phyloP scores from a whole-genome alignment of 2,797 vertebrate species.

The Gymnodraco acuticeps region DNA sequence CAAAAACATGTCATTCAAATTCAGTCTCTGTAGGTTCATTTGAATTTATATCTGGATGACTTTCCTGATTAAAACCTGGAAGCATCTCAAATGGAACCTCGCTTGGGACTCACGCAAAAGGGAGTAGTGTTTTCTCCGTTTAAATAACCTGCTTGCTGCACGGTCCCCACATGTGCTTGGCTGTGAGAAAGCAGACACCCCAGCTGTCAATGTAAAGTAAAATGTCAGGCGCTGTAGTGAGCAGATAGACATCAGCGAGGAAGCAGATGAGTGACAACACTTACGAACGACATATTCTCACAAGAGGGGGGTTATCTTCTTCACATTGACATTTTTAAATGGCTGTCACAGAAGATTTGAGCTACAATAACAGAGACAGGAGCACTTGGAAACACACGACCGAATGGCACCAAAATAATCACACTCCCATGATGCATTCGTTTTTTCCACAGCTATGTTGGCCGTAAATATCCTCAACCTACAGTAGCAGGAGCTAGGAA shows the following conservation, averaged over 20 bases:
- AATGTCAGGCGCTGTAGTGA: background rate
- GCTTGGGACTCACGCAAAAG: background rate
- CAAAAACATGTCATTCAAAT: too few relatives aligned
- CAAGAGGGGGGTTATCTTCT: background rate
- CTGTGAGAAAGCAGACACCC: background rate
- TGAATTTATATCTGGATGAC: background rate
- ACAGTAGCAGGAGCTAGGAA: conserved; percentile 35
- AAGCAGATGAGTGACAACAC: background rate
- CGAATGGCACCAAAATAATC: conserved; percentile 4
- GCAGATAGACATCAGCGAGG: background rate
- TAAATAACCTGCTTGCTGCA: background rate
- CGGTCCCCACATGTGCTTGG: background rate
- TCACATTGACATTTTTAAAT: background rate
- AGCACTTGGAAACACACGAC: background rate
- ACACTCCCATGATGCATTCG: background rate
- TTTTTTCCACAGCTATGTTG: background rate
- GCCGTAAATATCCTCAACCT: conserved; percentile 9
- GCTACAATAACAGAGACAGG: background rate
- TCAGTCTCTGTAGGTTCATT: background rate
- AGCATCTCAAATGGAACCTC: background rate
- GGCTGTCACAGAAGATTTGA: background rate
- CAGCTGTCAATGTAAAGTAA: background rate
- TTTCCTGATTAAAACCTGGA: background rate
- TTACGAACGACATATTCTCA: background rate
- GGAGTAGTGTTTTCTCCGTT: background rate